Percentiles rank a stretch among this genome's conserved stretches.
Evolutionary conservation across 2,888 invertebrate genomes (phyloP).

Genomic region (Syrphus vitripennis): DNA sequence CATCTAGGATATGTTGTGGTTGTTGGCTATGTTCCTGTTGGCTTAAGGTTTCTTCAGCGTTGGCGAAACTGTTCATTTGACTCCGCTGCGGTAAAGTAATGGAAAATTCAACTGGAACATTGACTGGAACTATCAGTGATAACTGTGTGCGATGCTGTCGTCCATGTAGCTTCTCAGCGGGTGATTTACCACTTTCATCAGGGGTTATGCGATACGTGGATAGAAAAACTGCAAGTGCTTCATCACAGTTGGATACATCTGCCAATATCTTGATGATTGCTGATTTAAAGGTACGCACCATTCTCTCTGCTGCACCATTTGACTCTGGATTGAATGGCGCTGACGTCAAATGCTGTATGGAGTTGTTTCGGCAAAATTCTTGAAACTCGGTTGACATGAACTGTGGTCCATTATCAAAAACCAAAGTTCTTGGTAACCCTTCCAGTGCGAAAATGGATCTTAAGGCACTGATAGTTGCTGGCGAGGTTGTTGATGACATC

Average conservation of each 20-base stretch:
- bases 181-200: no score
- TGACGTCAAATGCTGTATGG: not conserved
- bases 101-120: no score
- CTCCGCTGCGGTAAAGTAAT: not conserved
- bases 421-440: slow-evolving; percentile 68
- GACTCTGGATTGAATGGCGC: slow-evolving; percentile 61
- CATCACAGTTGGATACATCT: not conserved
- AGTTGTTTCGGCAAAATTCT: slow-evolving; percentile 51
- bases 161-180: slow-evolving; percentile 18
- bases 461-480: slow-evolving; percentile 45
- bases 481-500: not conserved
- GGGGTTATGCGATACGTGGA: slow-evolving; percentile 11
- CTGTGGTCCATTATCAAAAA: slow-evolving; percentile 72
- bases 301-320: slow-evolving; percentile 72
- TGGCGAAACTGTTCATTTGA: no score
- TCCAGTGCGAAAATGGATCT: slow-evolving; percentile 70
- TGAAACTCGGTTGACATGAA: slow-evolving; percentile 71
- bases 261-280: not conserved
- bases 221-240: slow-evolving; percentile 11
- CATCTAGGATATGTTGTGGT: no score
- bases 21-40: no score
- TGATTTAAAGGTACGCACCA: slow-evolving; percentile 44
- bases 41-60: no score
- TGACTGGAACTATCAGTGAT: not conserved
- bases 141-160: not conserved